Percentiles rank a stretch among this genome's conserved stretches.
phyloP scores from a whole-genome alignment of 1,140 invertebrate genomes.

The Drosophila pectinifera region DNA sequence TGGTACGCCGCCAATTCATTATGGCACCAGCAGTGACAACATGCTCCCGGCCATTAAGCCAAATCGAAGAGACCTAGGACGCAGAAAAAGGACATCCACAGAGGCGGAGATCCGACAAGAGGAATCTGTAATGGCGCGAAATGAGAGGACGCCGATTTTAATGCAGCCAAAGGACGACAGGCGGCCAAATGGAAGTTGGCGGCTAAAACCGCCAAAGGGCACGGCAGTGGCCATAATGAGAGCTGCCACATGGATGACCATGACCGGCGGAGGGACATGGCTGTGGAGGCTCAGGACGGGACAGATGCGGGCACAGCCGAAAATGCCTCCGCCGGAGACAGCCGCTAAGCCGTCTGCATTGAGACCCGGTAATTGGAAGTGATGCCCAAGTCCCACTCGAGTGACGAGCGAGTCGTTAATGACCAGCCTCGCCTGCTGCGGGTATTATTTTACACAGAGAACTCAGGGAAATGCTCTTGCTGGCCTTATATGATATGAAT shows the following conservation, averaged over 20 bases:
- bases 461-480: background rate
- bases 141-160: conserved; percentile 54
- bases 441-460: conserved; percentile 15
- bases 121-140: conserved; percentile 41
- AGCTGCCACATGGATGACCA: conserved; percentile 58
- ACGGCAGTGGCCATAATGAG: conserved; percentile 54
- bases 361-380: conserved; percentile 69
- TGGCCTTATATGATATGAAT: background rate
- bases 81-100: conserved; percentile 5
- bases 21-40: conserved; percentile 32
- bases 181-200: conserved; percentile 60
- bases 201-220: conserved; percentile 39
- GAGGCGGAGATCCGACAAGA: background rate
- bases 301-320: conserved; percentile 31
- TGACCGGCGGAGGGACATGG: conserved; percentile 28
- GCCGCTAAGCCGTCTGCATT: conserved; percentile 35
- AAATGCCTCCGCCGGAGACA: conserved; percentile 31
- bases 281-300: background rate
- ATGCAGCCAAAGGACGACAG: conserved; percentile 56
- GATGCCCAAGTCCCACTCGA: conserved; percentile 68
- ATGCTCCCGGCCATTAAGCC: conserved; percentile 43
- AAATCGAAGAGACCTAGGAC: conserved; percentile 18
- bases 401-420: conserved; percentile 65
- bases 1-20: conserved; percentile 38
- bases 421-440: conserved; percentile 38